Conservation (phyloP, 92 coral and sea anemone genomes). For the Chrysogorgia sp. region DNA sequence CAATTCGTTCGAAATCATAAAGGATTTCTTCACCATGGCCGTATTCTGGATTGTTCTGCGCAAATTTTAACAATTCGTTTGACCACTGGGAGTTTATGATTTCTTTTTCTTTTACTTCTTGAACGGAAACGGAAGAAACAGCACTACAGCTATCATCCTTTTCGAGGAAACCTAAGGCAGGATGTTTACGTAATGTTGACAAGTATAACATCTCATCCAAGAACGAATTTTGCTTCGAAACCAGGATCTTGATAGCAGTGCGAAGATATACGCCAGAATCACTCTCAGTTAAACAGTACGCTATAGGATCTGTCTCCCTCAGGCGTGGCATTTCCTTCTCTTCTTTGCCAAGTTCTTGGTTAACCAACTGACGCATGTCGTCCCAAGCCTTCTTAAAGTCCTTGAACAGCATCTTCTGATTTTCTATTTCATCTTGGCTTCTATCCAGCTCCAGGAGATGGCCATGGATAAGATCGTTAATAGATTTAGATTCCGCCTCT, state of each 20-base stretch:
- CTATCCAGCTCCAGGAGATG: slow-evolving; percentile 19
- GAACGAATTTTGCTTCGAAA: slow-evolving; percentile 74
- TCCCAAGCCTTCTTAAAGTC: slow-evolving; percentile 80
- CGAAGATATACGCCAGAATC: slow-evolving; percentile 73
- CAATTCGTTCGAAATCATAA: slow-evolving; percentile 80
- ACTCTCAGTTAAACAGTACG: slow-evolving; percentile 77
- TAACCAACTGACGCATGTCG: slow-evolving; percentile 63
- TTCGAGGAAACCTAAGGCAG: slow-evolving; percentile 73
- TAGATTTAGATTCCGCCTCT: slow-evolving; percentile 62
- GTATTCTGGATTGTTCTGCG: slow-evolving; percentile 79
- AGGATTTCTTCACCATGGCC: slow-evolving; percentile 79
- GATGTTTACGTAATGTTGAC: slow-evolving; percentile 71
- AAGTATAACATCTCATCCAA: slow-evolving; percentile 69
- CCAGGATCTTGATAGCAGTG: slow-evolving; percentile 66
- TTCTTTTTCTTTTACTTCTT: slow-evolving; percentile 84
- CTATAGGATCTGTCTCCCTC: slow-evolving; percentile 69
- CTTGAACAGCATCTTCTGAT: slow-evolving; percentile 54
- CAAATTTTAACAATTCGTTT: slow-evolving; percentile 73
- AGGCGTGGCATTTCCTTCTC: slow-evolving; percentile 67
- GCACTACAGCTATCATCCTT: slow-evolving; percentile 52
- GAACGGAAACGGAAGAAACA: slow-evolving; percentile 71
- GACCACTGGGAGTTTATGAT: slow-evolving; percentile 86
- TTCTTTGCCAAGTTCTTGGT: slow-evolving; percentile 19
- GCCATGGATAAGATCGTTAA: slow-evolving; percentile 70
- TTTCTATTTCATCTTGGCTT: slow-evolving; percentile 45